Base-by-base conservation (phyloP, 2,888 invertebrate genomes). In the Sinotaia quadrata region DNA sequence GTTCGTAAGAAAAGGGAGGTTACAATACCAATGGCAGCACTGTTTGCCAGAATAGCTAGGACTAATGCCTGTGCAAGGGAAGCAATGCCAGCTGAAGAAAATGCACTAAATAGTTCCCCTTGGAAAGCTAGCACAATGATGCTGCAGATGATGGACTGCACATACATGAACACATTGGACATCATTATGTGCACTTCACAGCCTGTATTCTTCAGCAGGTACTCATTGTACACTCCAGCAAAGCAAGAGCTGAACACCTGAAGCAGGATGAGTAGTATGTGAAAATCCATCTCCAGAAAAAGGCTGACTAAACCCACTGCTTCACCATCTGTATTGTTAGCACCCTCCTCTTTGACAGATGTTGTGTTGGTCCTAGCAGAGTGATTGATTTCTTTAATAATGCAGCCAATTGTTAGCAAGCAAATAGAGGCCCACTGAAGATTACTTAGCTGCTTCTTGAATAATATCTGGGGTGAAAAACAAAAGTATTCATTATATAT, bases 181-280 rank as follows among this genome's bases (percentile, higher is more conserved):
- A 97, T 89, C 89, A 95, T 95, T 82, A 97, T 94, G 85, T 96
- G 94, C 0, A 96, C 93, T 76, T 93, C 92, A 2, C 92, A 92
- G 24, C 95, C 95, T 80, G 93, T 92, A 34, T 93, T 93, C 90
- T 97, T 97, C 4, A 98, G 90, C 63, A 98, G 90, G 88, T 95
- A 96, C 87, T 98, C 97, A 87, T 97, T 97, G 88, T 97, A 98
- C 3, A 97, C 97, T 7, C 97, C 97, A 0, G 97, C 97, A 71
- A 96, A 89, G 80, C 97, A 97, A 0, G 97, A 97, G 85, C 94
- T 96, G 75, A 96, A 91, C 60, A 94, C 94, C 91, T 97, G 93
- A 27, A 94, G 74, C 24, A 84, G 51, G 37, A 79, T 79, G 18
- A 76, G 56, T n/a, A 77, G 36, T 2, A 77, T 52, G 44, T 72